Evolutionary conservation across 2,113 vertebrate genomes (phyloP).

Genomic region (Leptocoma aspasia): DNA sequence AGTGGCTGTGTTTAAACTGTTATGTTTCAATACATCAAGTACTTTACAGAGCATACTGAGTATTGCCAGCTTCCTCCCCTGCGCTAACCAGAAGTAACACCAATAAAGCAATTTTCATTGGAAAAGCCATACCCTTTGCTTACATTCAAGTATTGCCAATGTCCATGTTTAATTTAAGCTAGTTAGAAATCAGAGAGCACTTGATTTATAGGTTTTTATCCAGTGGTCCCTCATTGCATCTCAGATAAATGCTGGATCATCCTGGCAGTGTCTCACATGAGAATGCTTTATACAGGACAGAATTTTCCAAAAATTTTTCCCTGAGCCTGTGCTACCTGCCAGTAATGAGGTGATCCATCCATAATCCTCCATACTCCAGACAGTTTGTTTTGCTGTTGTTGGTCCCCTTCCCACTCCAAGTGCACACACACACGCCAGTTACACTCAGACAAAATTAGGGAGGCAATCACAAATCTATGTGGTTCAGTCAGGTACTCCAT

Average conservation of each 20-base stretch:
- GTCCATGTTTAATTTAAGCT: neutral
- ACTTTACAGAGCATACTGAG: neutral
- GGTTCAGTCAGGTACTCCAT: neutral
- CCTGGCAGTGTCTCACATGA: neutral
- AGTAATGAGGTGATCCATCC: neutral
- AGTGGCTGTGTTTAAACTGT: neutral
- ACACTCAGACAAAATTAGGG: neutral
- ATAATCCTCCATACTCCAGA: neutral
- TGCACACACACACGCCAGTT: neutral
- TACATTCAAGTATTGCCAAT: neutral
- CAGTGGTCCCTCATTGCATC: neutral
- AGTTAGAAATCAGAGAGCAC: neutral
- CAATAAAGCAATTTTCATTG: neutral
- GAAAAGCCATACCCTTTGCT: neutral
- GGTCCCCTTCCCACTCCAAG: neutral
- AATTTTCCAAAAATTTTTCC: neutral
- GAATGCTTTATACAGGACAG: neutral
- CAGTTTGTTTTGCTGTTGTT: neutral
- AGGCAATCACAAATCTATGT: neutral
- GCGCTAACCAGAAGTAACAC: neutral
- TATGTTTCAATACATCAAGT: neutral
- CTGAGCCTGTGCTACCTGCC: neutral
- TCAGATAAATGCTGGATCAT: neutral
- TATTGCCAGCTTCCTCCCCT: neutral
- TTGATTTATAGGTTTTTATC: neutral